phyloP scores from a whole-genome alignment of 1,140 invertebrate genomes.

The Rhizoglyphus robini region DNA sequence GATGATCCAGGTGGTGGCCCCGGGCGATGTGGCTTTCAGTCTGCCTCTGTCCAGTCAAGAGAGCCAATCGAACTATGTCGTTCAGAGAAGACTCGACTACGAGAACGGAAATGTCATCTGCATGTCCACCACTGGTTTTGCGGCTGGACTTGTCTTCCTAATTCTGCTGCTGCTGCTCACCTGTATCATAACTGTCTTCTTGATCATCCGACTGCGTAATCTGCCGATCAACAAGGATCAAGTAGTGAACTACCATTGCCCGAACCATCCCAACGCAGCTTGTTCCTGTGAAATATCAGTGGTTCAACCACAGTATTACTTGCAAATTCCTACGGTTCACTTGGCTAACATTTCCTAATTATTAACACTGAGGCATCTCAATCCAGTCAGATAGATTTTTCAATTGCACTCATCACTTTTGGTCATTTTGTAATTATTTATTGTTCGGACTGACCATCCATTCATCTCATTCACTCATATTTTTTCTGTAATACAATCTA shows the following conservation, averaged over 20 bases:
- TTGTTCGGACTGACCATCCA: not conserved
- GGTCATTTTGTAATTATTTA: constrained; percentile 4
- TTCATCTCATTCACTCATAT: not conserved
- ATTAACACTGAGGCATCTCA: not conserved
- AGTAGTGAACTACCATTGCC: not conserved
- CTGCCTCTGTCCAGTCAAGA: constrained; percentile 56
- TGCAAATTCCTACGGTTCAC: constrained; percentile 4
- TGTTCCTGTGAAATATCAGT: not conserved
- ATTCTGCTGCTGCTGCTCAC: constrained; percentile 73
- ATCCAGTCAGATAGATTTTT: not conserved
- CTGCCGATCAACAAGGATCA: not conserved
- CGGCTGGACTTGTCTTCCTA: constrained; percentile 76
- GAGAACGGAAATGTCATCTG: constrained; percentile 50
- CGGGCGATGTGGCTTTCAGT: constrained; percentile 82
- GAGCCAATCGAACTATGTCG: constrained; percentile 34
- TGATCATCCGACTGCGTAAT: constrained; percentile 61
- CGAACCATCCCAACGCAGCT: not conserved
- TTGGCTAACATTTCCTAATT: not conserved
- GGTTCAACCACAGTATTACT: constrained; percentile 3
- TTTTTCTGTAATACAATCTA: not conserved
- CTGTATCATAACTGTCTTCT: constrained; percentile 73
- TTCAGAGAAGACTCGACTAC: constrained; percentile 20
- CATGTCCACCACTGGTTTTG: constrained; percentile 81
- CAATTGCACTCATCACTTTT: no score
- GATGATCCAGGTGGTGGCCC: constrained; percentile 78